Conservation (phyloP, 2,113 vertebrate species). For the Glareola pratincola region DNA sequence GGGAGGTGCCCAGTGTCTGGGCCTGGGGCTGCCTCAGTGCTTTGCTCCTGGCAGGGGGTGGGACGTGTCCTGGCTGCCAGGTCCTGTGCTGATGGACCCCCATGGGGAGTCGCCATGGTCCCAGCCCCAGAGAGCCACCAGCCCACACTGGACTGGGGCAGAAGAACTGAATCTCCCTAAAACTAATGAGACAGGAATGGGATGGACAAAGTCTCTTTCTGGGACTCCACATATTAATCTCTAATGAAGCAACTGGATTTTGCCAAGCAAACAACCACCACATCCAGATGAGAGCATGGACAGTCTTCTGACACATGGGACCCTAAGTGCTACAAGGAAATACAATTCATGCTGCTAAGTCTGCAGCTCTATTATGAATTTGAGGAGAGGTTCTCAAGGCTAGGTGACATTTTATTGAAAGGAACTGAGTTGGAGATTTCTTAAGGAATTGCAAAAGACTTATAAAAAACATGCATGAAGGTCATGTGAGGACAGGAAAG, state of each 20-base stretch:
- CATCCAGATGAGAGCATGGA: not conserved
- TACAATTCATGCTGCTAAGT: not conserved
- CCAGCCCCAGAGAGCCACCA: not conserved
- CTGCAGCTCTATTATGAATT: not conserved
- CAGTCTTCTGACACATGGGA: not conserved
- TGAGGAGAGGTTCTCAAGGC: not conserved
- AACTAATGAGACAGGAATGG: not conserved
- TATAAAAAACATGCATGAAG: not conserved
- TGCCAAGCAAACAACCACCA: not conserved
- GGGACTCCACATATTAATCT: not conserved
- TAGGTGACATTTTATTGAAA: not conserved
- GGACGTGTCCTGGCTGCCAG: not conserved
- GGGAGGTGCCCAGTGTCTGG: fast-evolving
- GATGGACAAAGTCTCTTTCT: not conserved
- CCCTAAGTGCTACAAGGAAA: not conserved
- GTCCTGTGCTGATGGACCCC: not conserved
- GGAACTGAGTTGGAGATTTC: not conserved
- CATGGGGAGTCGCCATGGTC: fast-evolving
- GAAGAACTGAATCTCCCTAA: not conserved
- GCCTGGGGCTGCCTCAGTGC: not conserved
- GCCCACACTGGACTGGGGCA: not conserved
- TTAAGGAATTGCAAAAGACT: not conserved
- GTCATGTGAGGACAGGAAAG: not conserved
- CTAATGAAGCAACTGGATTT: not conserved
- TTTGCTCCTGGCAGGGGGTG: not conserved